These are phyloP conservation scores for Scomber colias DNA, from an alignment of 2,113 vertebrate genomes.

Conservation along the genomic window DNA sequence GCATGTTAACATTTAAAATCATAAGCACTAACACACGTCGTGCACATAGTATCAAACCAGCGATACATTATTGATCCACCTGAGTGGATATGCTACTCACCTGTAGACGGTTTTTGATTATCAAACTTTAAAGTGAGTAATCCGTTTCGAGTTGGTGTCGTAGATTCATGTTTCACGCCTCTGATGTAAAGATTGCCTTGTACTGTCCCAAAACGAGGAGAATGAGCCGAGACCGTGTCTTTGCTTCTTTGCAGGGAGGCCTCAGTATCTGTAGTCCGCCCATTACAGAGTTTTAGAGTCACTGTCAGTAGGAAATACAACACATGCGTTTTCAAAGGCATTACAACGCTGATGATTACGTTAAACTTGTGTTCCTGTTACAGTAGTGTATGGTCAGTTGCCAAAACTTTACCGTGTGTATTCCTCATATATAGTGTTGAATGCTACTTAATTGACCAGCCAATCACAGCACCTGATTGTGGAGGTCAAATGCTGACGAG, in stretches of 20 bases:
- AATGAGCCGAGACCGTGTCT: too few relatives aligned
- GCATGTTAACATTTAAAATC: too few relatives aligned
- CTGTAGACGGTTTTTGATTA: not conserved
- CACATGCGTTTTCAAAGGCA: not conserved
- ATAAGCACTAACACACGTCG: not conserved
- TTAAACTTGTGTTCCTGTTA: not conserved
- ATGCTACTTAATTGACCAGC: slow-evolving; percentile 25
- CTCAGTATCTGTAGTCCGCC: not conserved
- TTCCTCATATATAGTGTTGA: not conserved
- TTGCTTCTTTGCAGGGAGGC: not conserved
- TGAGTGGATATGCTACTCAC: slow-evolving; percentile 8
- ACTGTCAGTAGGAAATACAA: not conserved
- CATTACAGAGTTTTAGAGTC: slow-evolving; percentile 5
- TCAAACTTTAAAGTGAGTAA: slow-evolving; percentile 27
- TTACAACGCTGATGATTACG: not conserved
- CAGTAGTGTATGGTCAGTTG: not conserved
- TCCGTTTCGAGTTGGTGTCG: not conserved
- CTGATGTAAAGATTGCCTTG: not conserved
- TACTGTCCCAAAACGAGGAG: not conserved
- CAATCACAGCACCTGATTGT: slow-evolving; percentile 42
- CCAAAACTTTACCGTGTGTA: not conserved
- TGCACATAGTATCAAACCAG: too few relatives aligned
- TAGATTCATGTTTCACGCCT: not conserved
- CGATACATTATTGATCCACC: too few relatives aligned
- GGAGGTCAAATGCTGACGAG: not conserved